A percentile compares a stretch with the other conserved stretches of the same genome.
Evolutionary conservation across 2,888 invertebrate species (phyloP).

Genomic region (Euplagia quadripunctaria): DNA sequence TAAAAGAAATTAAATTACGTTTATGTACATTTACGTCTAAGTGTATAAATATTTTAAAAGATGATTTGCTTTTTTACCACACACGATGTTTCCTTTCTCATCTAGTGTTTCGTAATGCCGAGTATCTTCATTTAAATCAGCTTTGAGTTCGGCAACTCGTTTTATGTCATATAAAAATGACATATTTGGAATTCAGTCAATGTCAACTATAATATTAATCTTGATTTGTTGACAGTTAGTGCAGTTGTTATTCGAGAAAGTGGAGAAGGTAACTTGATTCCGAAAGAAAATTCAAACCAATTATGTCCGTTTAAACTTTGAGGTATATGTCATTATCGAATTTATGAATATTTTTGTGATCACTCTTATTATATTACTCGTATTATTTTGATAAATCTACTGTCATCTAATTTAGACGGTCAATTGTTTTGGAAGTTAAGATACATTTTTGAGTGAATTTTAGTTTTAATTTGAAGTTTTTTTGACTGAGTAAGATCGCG

Average conservation of each 20-base stretch:
- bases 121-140: conserved; percentile 49
- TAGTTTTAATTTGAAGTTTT: too few species aligned
- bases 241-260: not conserved
- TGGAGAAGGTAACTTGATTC: not conserved
- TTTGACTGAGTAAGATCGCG: too few species aligned
- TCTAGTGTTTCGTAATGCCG: conserved; percentile 46
- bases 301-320: too few species aligned
- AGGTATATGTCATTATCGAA: not conserved
- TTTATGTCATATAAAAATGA: conserved; percentile 44
- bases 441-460: too few species aligned
- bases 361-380: too few species aligned
- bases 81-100: conserved; percentile 62
- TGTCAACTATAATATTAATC: conserved; percentile 17
- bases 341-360: not conserved
- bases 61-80: conserved; percentile 65
- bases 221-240: conserved; percentile 10
- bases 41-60: conserved; percentile 28
- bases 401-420: too few species aligned
- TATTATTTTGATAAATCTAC: too few species aligned
- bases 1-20: not conserved
- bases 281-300: not conserved
- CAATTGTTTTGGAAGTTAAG: too few species aligned
- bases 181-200: conserved; percentile 50
- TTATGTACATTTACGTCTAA: not conserved
- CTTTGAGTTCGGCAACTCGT: conserved; percentile 44